These are phyloP conservation scores for Drosophila trichaetosa DNA, from an alignment of 2,888 invertebrate genomes.

Conservation along the genomic window DNA sequence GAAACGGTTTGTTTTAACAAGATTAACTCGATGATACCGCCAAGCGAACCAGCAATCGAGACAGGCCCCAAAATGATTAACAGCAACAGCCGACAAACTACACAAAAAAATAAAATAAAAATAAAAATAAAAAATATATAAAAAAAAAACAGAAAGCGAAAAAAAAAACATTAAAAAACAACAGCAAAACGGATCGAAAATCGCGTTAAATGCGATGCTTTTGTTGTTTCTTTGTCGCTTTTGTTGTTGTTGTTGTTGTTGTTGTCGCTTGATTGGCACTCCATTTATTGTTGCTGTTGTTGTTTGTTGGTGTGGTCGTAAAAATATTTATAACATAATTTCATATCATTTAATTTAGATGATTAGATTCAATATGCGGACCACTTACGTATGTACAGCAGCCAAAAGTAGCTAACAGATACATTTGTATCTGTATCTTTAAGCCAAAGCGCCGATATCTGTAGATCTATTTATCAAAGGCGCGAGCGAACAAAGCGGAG, in stretches of 20 bases:
- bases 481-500: constrained; percentile 26
- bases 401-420: constrained; percentile 54
- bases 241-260: constrained; percentile 30
- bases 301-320: constrained; percentile 45
- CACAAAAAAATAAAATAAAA: too few relatives aligned
- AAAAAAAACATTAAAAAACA: constrained; percentile 9
- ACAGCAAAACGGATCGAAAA: constrained; percentile 44
- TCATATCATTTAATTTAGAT: constrained; percentile 76
- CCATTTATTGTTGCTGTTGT: constrained; percentile 28
- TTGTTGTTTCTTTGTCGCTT: constrained; percentile 28
- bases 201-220: constrained; percentile 61
- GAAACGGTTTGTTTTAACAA: constrained; percentile 81
- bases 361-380: constrained; percentile 73
- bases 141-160: neutral
- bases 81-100: constrained; percentile 60
- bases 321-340: constrained; percentile 75
- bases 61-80: constrained; percentile 75
- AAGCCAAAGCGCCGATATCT: constrained; percentile 37
- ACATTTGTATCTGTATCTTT: constrained; percentile 68
- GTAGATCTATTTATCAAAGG: constrained; percentile 50
- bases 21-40: constrained; percentile 75
- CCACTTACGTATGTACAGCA: constrained; percentile 52
- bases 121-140: neutral
- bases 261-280: constrained; percentile 47
- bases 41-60: constrained; percentile 42